These are phyloP conservation scores for Dendrolimus punctatus DNA, from an alignment of 1,140 invertebrate species.

Conservation along the genomic window DNA sequence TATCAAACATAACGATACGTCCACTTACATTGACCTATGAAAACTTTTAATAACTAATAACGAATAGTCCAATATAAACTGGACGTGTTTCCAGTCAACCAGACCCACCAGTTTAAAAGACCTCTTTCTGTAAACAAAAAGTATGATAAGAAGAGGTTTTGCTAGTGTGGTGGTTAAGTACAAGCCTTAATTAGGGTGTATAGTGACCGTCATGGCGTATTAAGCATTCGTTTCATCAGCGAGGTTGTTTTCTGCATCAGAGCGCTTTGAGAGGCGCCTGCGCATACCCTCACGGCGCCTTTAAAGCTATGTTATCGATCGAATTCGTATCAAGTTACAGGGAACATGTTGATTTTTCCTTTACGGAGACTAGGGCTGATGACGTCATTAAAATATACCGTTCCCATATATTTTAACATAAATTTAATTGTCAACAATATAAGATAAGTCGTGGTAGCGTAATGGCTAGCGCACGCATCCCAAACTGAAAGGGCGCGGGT, in stretches of 20 bases:
- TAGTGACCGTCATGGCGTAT: slow-evolving; percentile 57
- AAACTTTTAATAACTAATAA: neutral
- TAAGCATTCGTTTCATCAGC: slow-evolving; percentile 60
- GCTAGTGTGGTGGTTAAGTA: slow-evolving; percentile 19
- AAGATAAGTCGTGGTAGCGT: too few relatives aligned
- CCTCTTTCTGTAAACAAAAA: neutral
- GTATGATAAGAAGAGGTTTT: slow-evolving; percentile 2
- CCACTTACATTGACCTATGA: slow-evolving; percentile 1
- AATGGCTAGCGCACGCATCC: too few relatives aligned
- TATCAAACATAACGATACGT: slow-evolving; percentile 2
- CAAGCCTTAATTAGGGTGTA: slow-evolving; percentile 56
- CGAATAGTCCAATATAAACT: neutral
- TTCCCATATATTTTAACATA: too few relatives aligned
- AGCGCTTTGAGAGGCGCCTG: slow-evolving; percentile 38
- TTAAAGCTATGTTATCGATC: slow-evolving; percentile 45
- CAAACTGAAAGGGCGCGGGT: too few relatives aligned
- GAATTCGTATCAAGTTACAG: slow-evolving; percentile 45
- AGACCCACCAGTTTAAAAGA: slow-evolving; percentile 3
- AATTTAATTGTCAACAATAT: too few relatives aligned
- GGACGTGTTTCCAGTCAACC: neutral
- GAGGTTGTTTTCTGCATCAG: slow-evolving; percentile 56
- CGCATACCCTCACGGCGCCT: slow-evolving; percentile 38
- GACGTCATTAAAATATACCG: neutral
- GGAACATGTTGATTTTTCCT: slow-evolving; percentile 10
- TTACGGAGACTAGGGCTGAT: slow-evolving; percentile 1